Evolutionary conservation across 2,888 invertebrate species (phyloP).

Genomic region (Meteorus colon): DNA sequence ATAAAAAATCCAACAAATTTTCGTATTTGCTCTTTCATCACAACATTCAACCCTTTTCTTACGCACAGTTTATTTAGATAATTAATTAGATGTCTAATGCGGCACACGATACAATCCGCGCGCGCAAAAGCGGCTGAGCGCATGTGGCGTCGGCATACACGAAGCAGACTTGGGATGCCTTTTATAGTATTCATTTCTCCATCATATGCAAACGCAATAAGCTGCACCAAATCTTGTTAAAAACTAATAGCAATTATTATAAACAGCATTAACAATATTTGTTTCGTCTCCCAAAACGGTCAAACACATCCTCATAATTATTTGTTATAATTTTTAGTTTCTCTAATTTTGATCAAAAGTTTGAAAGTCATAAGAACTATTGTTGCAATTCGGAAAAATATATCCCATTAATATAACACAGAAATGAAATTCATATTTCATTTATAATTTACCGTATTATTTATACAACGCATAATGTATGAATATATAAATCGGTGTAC

Average conservation of each 20-base stretch:
- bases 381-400: no score
- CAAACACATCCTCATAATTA: no score
- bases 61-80: constrained; percentile 55
- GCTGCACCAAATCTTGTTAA: background rate
- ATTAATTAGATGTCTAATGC: constrained; percentile 57
- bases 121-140: constrained; percentile 46
- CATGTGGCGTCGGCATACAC: constrained; percentile 57
- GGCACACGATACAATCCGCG: constrained; percentile 40
- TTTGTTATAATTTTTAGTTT: no score
- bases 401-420: no score
- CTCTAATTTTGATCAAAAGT: no score
- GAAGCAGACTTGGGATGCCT: constrained; percentile 53
- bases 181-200: constrained; percentile 27
- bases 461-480: constrained; percentile 19
- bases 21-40: constrained; percentile 12
- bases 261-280: no score
- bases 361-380: no score
- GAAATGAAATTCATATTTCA: no score
- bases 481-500: constrained; percentile 8
- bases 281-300: no score
- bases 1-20: background rate
- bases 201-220: background rate
- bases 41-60: constrained; percentile 22
- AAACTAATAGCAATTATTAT: background rate
- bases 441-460: background rate